These are phyloP conservation scores for Alviniconcha marisindica DNA, from an alignment of 1,140 invertebrate genomes.

Conservation along the genomic window DNA sequence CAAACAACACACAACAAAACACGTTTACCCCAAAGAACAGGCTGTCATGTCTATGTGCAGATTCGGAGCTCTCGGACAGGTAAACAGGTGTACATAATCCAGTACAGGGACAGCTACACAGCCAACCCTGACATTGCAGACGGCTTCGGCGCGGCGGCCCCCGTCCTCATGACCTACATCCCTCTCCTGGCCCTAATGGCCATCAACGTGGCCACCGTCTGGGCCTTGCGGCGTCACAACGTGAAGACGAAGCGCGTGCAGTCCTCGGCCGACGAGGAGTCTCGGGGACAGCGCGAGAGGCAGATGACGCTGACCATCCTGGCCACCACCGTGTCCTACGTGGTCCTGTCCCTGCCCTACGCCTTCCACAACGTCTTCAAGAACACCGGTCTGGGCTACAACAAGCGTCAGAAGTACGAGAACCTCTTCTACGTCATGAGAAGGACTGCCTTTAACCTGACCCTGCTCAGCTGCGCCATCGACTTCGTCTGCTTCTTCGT, in stretches of 20 bases:
- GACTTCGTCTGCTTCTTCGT: constrained; percentile 19
- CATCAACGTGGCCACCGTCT: background rate
- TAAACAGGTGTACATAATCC: background rate
- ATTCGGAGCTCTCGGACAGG: background rate
- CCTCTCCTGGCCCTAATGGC: background rate
- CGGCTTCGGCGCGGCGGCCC: background rate
- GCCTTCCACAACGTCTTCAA: constrained; percentile 19
- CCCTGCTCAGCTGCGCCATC: constrained; percentile 24
- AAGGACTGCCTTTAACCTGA: background rate
- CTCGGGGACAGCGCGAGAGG: background rate
- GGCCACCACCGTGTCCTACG: background rate
- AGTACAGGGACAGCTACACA: background rate
- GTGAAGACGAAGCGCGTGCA: background rate
- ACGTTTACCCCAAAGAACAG: too few relatives aligned
- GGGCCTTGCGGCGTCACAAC: constrained; percentile 32
- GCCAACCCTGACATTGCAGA: background rate
- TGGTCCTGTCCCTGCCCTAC: constrained; percentile 19
- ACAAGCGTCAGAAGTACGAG: constrained; percentile 25
- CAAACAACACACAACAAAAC: too few relatives aligned
- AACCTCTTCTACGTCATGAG: constrained; percentile 19
- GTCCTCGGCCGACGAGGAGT: background rate
- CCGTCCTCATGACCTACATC: constrained; percentile 29
- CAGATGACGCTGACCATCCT: constrained; percentile 25
- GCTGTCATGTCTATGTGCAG: constrained; percentile 5
- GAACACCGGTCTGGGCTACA: background rate